These are phyloP conservation scores for Intellagama lesueurii DNA, from an alignment of 2,797 vertebrate species.

Conservation along the genomic window DNA sequence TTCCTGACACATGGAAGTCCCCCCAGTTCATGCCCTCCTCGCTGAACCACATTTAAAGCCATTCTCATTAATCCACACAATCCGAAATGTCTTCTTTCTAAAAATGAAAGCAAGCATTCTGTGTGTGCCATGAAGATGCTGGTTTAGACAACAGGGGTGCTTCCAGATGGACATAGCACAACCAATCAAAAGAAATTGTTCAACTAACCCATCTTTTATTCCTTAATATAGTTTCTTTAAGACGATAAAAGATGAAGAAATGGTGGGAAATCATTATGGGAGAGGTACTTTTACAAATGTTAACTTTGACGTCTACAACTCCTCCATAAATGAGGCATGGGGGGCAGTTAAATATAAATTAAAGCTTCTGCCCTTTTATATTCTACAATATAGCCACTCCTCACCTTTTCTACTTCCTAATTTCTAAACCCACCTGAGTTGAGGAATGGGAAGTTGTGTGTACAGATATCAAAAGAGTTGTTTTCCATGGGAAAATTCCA, in stretches of 20 bases:
- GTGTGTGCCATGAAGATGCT: background rate
- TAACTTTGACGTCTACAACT: too few species aligned
- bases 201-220: background rate
- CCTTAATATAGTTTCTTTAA: background rate
- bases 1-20: background rate
- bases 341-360: background rate
- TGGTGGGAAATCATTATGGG: background rate
- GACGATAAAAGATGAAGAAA: background rate
- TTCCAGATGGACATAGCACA: too few species aligned
- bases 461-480: too few species aligned
- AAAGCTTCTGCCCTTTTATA: background rate
- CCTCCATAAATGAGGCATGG: background rate
- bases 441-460: background rate
- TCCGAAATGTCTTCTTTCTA: background rate
- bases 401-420: too few species aligned
- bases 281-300: background rate
- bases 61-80: background rate
- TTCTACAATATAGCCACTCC: background rate
- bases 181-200: background rate
- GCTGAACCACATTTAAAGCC: background rate
- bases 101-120: background rate
- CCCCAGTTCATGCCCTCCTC: background rate
- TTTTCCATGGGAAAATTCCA: background rate
- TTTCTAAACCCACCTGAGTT: background rate
- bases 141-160: background rate